phyloP scores from a whole-genome alignment of 2,113 vertebrate genomes.

The Erythrolamprus reginae region DNA sequence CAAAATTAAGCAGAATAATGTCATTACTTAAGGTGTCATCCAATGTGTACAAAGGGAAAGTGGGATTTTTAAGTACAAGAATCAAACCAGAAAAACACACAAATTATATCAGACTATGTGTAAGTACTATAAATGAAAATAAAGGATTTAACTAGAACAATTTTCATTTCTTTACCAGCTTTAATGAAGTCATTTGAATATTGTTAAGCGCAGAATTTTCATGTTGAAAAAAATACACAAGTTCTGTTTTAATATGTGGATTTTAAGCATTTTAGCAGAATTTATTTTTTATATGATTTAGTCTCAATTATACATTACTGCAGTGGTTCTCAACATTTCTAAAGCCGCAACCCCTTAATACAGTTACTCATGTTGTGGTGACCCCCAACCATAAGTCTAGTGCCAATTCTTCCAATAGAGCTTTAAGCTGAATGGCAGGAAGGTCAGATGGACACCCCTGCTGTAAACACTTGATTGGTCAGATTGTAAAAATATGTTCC shows the following conservation, averaged over 20 bases:
- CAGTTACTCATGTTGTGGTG: too few species aligned
- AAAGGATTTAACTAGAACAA: constrained; percentile 49
- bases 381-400: too few species aligned
- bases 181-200: constrained; percentile 59
- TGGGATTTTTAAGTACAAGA: constrained; percentile 26
- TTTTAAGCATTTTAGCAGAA: constrained; percentile 60
- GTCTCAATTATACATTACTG: constrained; percentile 59
- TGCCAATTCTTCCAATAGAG: too few species aligned
- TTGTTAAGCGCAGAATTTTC: constrained; percentile 49
- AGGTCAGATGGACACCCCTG: too few species aligned
- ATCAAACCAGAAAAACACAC: constrained; percentile 19
- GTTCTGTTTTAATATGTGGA: constrained; percentile 67
- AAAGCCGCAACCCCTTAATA: too few species aligned
- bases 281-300: constrained; percentile 60
- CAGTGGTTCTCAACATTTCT: too few species aligned
- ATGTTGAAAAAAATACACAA: constrained; percentile 48
- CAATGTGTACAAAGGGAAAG: constrained; percentile 25
- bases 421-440: too few species aligned
- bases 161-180: constrained; percentile 51
- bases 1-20: constrained; percentile 9
- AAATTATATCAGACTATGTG: constrained; percentile 44
- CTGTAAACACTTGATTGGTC: too few species aligned
- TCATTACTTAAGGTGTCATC: constrained; percentile 35
- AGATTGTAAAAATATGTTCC: too few species aligned
- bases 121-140: constrained; percentile 9